Evolutionary conservation across 2,113 vertebrate genomes (phyloP).

Genomic region (Uria aalge): DNA sequence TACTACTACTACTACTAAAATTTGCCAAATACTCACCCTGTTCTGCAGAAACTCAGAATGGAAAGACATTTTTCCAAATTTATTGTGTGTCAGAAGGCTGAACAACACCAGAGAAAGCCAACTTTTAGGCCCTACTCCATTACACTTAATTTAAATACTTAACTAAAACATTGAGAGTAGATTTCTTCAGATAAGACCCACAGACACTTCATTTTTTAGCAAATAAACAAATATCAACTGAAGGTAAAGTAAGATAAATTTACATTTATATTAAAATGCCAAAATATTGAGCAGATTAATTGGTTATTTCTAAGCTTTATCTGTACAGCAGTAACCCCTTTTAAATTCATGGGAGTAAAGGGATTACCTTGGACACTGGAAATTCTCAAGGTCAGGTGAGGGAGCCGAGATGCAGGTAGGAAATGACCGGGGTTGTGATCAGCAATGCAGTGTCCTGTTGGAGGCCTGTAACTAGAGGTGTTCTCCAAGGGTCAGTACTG

Average conservation of each 20-base stretch:
- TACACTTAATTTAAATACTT: not conserved
- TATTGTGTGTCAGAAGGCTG: not conserved
- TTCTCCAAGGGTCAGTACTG: too few relatives aligned
- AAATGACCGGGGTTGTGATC: not conserved
- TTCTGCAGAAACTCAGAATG: not conserved
- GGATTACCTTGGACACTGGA: not conserved
- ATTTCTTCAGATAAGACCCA: not conserved
- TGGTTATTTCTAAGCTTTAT: not conserved
- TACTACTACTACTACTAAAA: not conserved
- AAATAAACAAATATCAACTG: not conserved
- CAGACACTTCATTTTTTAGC: not conserved
- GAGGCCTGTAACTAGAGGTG: too few relatives aligned
- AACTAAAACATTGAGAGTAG: rapidly evolving
- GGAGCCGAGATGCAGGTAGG: not conserved
- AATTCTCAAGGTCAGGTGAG: not conserved
- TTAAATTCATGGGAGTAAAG: not conserved
- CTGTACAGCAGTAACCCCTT: not conserved
- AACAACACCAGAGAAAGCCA: not conserved
- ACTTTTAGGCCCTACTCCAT: not conserved
- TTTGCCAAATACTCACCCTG: not conserved
- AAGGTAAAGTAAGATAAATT: not conserved
- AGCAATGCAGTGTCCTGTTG: too few relatives aligned
- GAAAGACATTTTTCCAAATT: not conserved
- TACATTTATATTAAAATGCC: not conserved
- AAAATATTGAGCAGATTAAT: not conserved